These are phyloP conservation scores for Ceyx cyanopectus DNA, from an alignment of 2,113 vertebrate genomes.

Conservation along the genomic window DNA sequence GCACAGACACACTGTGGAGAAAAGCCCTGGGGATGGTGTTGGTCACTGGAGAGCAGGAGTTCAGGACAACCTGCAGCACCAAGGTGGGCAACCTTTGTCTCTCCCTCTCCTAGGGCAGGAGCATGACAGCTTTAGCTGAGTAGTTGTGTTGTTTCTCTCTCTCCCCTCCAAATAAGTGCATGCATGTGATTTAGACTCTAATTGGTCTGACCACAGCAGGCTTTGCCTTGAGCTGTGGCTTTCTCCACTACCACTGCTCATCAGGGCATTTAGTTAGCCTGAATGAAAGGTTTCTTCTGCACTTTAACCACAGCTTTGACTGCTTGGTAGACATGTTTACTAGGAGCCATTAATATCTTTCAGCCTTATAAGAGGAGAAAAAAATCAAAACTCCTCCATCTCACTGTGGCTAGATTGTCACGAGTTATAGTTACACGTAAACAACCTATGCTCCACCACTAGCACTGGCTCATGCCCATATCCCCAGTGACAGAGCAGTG, in stretches of 20 bases:
- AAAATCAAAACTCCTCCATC: background rate
- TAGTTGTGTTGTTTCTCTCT: background rate
- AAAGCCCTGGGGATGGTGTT: accelerated
- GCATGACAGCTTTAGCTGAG: background rate
- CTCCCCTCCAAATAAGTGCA: background rate
- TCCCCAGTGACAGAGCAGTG: accelerated
- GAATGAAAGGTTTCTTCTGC: accelerated
- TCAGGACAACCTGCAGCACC: background rate
- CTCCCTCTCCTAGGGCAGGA: background rate
- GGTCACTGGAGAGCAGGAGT: background rate
- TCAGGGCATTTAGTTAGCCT: background rate
- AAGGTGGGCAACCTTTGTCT: background rate
- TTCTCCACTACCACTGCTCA: background rate
- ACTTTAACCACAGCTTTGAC: background rate
- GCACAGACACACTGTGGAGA: accelerated
- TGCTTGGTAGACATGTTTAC: background rate
- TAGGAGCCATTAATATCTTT: background rate
- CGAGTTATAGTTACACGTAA: background rate
- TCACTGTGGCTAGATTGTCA: background rate
- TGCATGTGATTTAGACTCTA: background rate
- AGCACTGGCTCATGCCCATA: background rate
- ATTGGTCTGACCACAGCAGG: background rate
- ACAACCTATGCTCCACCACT: background rate
- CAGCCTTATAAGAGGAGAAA: background rate
- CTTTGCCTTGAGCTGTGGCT: background rate